Evolutionary conservation across 2,797 vertebrate genomes (phyloP).

Genomic region (Pseudomugil tenellus): DNA sequence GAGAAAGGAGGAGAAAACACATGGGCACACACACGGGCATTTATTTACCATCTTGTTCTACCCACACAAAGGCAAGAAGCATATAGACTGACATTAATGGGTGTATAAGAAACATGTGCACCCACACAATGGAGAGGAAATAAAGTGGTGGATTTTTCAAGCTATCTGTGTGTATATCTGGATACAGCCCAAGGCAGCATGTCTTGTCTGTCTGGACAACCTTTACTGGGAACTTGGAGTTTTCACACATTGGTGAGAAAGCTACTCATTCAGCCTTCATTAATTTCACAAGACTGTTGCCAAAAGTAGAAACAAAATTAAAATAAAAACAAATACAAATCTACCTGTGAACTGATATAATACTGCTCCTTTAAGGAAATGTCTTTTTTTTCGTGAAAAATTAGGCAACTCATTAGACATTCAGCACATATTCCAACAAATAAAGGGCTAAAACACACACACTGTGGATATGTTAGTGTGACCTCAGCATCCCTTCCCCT

Average conservation of each 20-base stretch:
- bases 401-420: background rate
- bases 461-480: too few relatives aligned
- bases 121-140: slow-evolving; percentile 48
- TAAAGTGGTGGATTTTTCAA: slow-evolving; percentile 39
- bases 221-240: slow-evolving; percentile 59
- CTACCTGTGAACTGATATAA: slow-evolving; percentile 19
- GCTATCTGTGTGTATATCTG: slow-evolving; percentile 43
- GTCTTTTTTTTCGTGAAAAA: slow-evolving; percentile 8
- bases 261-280: slow-evolving; percentile 26
- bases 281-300: slow-evolving; percentile 26
- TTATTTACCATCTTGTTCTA: slow-evolving; percentile 13
- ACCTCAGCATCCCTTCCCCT: background rate
- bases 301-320: slow-evolving; percentile 34
- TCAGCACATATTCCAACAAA: slow-evolving; percentile 10
- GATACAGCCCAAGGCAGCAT: slow-evolving; percentile 57
- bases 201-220: slow-evolving; percentile 66
- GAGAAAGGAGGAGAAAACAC: slow-evolving; percentile 27
- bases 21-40: slow-evolving; percentile 14
- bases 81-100: slow-evolving; percentile 44
- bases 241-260: slow-evolving; percentile 45
- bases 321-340: slow-evolving; percentile 34
- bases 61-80: slow-evolving; percentile 25
- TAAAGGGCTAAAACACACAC: too few relatives aligned
- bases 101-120: slow-evolving; percentile 38
- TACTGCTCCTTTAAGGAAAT: slow-evolving; percentile 3